Evolutionary conservation across 23 tunicate genomes (phyloP), one percentile per base, ranked within the genome.

Genomic region (Ascidia mentula): DNA sequence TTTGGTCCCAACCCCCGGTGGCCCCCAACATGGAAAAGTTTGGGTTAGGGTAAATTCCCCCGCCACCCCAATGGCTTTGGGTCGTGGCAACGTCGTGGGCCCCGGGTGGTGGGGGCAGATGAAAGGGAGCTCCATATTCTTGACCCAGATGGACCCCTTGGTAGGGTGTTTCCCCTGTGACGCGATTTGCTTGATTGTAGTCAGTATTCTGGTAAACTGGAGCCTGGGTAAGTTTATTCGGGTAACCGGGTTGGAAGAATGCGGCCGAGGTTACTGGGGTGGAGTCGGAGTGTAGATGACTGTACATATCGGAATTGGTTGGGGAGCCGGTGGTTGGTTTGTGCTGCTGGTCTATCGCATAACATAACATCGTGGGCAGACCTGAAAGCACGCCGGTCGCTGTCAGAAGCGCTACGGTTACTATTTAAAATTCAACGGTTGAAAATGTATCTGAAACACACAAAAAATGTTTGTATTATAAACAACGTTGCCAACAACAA

Each of bases 311-410:
- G 40, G 38, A 31, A 7, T 72, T 32, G 37, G 80, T 45, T 45
- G 86, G 72, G 69, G 72, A 34, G 17, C 75, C 80, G 8, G 79
- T 79, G 13, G 65, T 53, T 26, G 65, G 65, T 53, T 53, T 53
- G 22, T 40, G 5, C 70, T 84, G 37, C 69, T 86, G 77, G 80
- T 86, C 84, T 22, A 79, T 73, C 46, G 82, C 84, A 79, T 72
- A 86, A 79, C 90, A 86, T 79, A 86, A 37, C 90, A 86, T 86
- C 79, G 75, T 86, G 90, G 40, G 37, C 65, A 53, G 65, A 53
- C 22, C 65, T 20, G 65, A 53, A 53, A 53, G 22, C 28, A 20
- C 65, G 65, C 65, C 65, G 65, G 4, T 53, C 65, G 65, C 65
- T 6, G 22, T 28, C 15, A 9, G 65, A 53, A 53, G 65, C 65